These are phyloP conservation scores for Pachyrhynchus sulphureomaculatus DNA, from an alignment of 1,140 invertebrate genomes.

Conservation along the genomic window DNA sequence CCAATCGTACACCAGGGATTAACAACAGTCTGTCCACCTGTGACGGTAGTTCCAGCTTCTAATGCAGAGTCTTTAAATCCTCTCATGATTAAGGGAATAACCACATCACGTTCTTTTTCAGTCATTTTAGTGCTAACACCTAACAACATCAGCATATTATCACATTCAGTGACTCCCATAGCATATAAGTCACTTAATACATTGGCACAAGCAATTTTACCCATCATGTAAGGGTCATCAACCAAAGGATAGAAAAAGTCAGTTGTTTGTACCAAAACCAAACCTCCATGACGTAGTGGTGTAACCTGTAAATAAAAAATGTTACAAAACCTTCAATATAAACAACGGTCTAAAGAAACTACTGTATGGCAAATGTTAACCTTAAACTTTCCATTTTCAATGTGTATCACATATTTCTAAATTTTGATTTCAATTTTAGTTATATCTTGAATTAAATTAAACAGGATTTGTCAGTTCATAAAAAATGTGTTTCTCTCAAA, in stretches of 20 bases:
- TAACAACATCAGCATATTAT: constrained; percentile 99
- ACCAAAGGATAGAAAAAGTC: constrained; percentile 99
- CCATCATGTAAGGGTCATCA: constrained; percentile 99
- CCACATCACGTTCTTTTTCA: constrained; percentile 92
- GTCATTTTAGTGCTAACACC: constrained; percentile 94
- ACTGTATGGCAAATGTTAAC: too few species aligned
- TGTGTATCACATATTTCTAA: too few species aligned
- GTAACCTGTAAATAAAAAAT: constrained; percentile 59
- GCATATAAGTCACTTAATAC: constrained; percentile 98
- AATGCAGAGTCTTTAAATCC: constrained; percentile 93
- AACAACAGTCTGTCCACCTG: constrained; percentile 94
- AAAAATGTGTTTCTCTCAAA: too few species aligned
- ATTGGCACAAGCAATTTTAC: constrained; percentile 97
- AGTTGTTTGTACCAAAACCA: constrained; percentile 95
- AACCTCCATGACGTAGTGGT: constrained; percentile 87
- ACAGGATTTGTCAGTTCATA: too few species aligned
- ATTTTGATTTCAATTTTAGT: too few species aligned
- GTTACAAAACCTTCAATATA: neutral
- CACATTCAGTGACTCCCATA: constrained; percentile 98
- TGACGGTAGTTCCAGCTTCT: constrained; percentile 91
- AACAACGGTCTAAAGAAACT: constrained; percentile 5
- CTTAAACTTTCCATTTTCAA: too few species aligned
- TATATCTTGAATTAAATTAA: too few species aligned
- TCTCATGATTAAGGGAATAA: constrained; percentile 92
- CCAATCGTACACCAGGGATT: constrained; percentile 99